A percentile compares a stretch with the other conserved stretches of the same genome.
These are phyloP conservation scores for Enteromius argenteus DNA, from an alignment of 2,797 vertebrate genomes.

Conservation along the genomic window DNA sequence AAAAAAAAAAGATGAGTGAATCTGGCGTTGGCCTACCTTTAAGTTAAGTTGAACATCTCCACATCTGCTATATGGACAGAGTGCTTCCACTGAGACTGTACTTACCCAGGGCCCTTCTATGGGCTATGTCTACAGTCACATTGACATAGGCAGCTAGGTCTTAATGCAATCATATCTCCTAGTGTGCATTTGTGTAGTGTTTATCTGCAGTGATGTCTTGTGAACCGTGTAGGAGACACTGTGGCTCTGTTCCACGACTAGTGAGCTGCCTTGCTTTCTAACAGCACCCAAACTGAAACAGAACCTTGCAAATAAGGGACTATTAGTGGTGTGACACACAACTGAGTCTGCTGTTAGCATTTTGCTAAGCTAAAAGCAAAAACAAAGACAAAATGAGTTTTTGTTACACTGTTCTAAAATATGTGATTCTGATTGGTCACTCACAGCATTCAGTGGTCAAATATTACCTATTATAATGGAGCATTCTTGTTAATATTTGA, in stretches of 20 bases:
- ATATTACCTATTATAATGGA: neutral
- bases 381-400: neutral
- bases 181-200: slow-evolving; percentile 16
- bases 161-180: slow-evolving; percentile 38
- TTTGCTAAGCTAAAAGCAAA: neutral
- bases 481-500: neutral
- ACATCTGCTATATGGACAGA: slow-evolving; percentile 58
- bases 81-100: slow-evolving; percentile 64
- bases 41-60: slow-evolving; percentile 57
- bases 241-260: slow-evolving; percentile 1
- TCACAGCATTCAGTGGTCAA: neutral
- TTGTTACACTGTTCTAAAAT: neutral
- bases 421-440: neutral
- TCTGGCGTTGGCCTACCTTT: slow-evolving; percentile 67
- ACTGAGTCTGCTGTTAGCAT: neutral
- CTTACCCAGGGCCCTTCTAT: slow-evolving; percentile 67
- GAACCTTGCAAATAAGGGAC: neutral
- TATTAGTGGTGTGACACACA: neutral
- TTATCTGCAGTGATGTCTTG: neutral
- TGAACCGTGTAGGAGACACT: neutral
- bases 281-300: neutral
- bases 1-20: slow-evolving; percentile 45
- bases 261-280: slow-evolving; percentile 12
- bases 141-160: slow-evolving; percentile 45
- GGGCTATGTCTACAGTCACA: slow-evolving; percentile 50